A percentile compares a stretch with the other conserved stretches of the same genome.
Evolutionary conservation across 2,888 invertebrate species (phyloP).

Genomic region (Argyresthia goedartella): DNA sequence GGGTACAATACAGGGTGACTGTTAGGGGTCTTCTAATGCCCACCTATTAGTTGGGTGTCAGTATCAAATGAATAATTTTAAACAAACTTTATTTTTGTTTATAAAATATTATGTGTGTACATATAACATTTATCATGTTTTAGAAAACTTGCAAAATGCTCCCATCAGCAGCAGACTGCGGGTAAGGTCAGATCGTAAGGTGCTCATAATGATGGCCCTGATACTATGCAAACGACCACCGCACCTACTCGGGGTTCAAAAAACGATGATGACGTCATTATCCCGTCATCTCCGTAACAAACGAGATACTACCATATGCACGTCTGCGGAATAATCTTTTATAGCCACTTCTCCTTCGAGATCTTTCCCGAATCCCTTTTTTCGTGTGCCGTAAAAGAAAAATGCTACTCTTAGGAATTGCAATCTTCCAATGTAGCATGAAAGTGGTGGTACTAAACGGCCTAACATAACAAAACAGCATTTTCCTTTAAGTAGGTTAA

Average conservation of each 20-base stretch:
- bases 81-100: too few species aligned
- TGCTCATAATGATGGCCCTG: background rate
- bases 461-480: too few species aligned
- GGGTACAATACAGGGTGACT: too few species aligned
- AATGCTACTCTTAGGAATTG: background rate
- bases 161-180: background rate
- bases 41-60: too few species aligned
- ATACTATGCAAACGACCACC: background rate
- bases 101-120: too few species aligned
- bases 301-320: slow-evolving; percentile 30
- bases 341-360: slow-evolving; percentile 27
- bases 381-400: slow-evolving; percentile 39
- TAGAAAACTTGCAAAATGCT: too few species aligned
- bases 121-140: too few species aligned
- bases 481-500: too few species aligned
- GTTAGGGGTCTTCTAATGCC: too few species aligned
- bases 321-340: slow-evolving; percentile 19
- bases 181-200: background rate
- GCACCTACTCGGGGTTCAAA: slow-evolving; percentile 10
- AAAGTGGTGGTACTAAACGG: too few species aligned
- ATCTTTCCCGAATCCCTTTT: slow-evolving; percentile 32
- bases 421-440: too few species aligned
- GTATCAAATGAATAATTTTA: too few species aligned
- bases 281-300: slow-evolving; percentile 30
- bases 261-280: slow-evolving; percentile 31